Evolutionary conservation across 2,888 invertebrate species (phyloP), one percentile per base, ranked within the genome.

Genomic region (Zygogramma bicolorata): DNA sequence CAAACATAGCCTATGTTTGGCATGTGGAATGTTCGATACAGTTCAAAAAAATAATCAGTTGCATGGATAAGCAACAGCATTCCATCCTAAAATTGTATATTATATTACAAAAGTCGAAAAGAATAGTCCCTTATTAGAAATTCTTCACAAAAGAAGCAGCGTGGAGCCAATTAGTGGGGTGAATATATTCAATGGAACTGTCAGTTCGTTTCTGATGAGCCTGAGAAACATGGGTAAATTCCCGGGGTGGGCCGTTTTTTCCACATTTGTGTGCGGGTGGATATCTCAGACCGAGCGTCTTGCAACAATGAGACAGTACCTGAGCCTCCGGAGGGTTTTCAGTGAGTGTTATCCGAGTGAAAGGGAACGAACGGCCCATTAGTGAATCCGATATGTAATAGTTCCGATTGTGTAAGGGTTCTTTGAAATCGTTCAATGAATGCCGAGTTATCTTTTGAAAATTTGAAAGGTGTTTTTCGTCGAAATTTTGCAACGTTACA

Each of bases 81-180:
- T 70, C 57, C 66, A 71, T 62, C 67, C 61, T 66, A 40, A n/a
- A n/a, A 60, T 42, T 66, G 61, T 7, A 27, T 53, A 53, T n/a
- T 27, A 25, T 53, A 27, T 53, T 27, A 53, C 53, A 62, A 61
- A 68, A 68, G 66, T 73, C 66, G 61, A 65, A 46, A 68, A 63
- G 78, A 77, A 78, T 76, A 74, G 78, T 70, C 73, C 77, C 77
- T 79, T 77, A 80, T 80, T 80, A 80, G 79, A 80, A 75, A 77
- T 75, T 71, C 77, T 67, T 71, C 74, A 77, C 72, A 75, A 73
- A 77, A 75, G 74, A 73, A 76, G 73, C 80, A 79, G 80, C 80
- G 75, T 80, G 80, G 75, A 76, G 80, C 80, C 80, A 80, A 80
- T 80, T 80, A 80, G 76, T 75, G 72, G 71, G 76, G 77, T 78